Percentiles rank a stretch among this genome's conserved stretches.
phyloP scores from a whole-genome alignment of 1,140 invertebrate species.

The Pseudomyrmex gracilis region DNA sequence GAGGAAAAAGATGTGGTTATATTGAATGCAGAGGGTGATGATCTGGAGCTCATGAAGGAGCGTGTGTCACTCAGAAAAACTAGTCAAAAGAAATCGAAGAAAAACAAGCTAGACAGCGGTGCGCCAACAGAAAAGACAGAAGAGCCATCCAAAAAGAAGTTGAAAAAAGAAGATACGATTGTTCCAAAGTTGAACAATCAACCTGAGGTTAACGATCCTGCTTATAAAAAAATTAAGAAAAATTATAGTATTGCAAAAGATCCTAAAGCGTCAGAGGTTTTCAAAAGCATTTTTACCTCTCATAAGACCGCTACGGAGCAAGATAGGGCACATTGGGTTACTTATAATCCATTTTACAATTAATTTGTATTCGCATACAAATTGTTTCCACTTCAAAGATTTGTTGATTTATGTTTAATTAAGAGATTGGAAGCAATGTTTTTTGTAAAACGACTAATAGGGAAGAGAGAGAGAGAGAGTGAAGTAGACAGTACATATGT shows the following conservation, averaged over 20 bases:
- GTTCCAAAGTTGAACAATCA: slow-evolving; percentile 62
- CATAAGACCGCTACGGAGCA: slow-evolving; percentile 95
- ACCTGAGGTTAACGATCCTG: slow-evolving; percentile 87
- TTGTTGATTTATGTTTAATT: too few species aligned
- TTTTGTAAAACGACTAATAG: too few species aligned
- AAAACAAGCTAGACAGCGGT: slow-evolving; percentile 84
- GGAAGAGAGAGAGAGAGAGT: too few species aligned
- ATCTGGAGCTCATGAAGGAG: slow-evolving; percentile 89
- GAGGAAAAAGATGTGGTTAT: slow-evolving; percentile 92
- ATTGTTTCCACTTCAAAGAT: too few species aligned
- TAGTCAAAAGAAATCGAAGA: slow-evolving; percentile 90
- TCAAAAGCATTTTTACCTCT: slow-evolving; percentile 97
- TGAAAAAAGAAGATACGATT: slow-evolving; percentile 77
- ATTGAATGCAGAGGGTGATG: slow-evolving; percentile 94
- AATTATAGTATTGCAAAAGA: slow-evolving; percentile 96
- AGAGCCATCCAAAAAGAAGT: slow-evolving; percentile 75
- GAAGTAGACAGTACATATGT: too few species aligned
- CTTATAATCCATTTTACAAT: slow-evolving; percentile 98
- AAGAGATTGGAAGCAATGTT: too few species aligned
- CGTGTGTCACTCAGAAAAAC: slow-evolving; percentile 89
- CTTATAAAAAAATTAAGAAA: slow-evolving; percentile 91
- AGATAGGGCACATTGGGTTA: slow-evolving; percentile 97
- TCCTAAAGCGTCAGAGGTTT: slow-evolving; percentile 95
- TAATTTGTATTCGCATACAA: slow-evolving; percentile 82
- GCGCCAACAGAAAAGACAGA: slow-evolving; percentile 64